Evolutionary conservation across 2,797 vertebrate genomes (phyloP).

Genomic region (Merluccius polli): DNA sequence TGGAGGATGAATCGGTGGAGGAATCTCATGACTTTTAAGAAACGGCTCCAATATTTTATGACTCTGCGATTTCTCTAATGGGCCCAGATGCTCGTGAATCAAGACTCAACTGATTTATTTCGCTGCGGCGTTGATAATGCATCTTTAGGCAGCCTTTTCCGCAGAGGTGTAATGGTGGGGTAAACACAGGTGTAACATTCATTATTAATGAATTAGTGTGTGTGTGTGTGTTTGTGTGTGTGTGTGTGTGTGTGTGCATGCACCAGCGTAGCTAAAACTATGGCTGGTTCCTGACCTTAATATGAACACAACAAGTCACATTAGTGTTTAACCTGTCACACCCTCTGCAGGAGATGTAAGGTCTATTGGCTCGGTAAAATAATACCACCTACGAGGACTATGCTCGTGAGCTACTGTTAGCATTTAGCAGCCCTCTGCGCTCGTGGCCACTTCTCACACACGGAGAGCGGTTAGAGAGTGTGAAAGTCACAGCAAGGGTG

Average conservation of each 20-base stretch:
- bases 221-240: neutral
- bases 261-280: neutral
- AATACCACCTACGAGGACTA: neutral
- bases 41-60: conserved; percentile 29
- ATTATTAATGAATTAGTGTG: neutral
- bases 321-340: neutral
- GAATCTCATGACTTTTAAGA: conserved; percentile 27
- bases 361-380: neutral
- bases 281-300: conserved; percentile 1
- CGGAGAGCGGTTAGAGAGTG: conserved; percentile 16
- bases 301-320: neutral
- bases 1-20: conserved; percentile 21
- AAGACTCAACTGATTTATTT: conserved; percentile 19
- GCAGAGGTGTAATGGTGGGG: neutral
- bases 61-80: conserved; percentile 15
- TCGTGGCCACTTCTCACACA: conserved; percentile 7
- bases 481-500: conserved; percentile 59
- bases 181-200: conserved; percentile 4
- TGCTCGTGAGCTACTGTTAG: neutral
- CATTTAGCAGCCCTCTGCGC: neutral
- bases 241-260: neutral
- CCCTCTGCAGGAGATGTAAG: neutral
- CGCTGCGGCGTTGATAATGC: neutral
- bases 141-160: neutral
- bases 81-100: conserved; percentile 33